Base-by-base conservation (phyloP, 2,797 vertebrate species). In the Coregonus ussuriensis region DNA sequence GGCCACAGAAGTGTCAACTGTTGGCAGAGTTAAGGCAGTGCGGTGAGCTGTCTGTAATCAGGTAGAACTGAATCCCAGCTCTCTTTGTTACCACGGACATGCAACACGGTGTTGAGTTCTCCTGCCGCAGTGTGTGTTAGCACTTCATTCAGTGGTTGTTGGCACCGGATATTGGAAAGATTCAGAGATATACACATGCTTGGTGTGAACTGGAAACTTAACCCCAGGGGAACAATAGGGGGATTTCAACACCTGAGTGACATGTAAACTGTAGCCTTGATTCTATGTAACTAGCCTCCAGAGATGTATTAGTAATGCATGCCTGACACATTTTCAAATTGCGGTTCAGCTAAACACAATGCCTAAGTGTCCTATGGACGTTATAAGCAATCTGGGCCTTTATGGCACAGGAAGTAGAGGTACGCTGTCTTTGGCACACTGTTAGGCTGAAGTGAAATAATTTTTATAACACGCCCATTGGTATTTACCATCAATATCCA, bases 121-220 rank as follows among this genome's bases (percentile, higher is more conserved):
- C 52, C 52, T 76, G 76, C 82, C 76, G 77, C 77, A 47, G 74
- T 75, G 56, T 47, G 16, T 21, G 54, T 51, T 68, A 63, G 7
- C 14, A 29, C 7, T 51, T 71, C 76, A 73, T 31, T 80, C 37
- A 52, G 52, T 25, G 41, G 7, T 74, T 29, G 78, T 74, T 83
- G 81, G 76, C 80, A 82, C 76, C 79, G 79, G 71, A 78, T 83
- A 79, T 83, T 75, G 77, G 83, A 88, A 83, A 85, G 18, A 80
- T 79, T 81, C 72, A 2, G 71, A 67, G 54, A 16, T 59, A 59
- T 7, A 59, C 54, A 56, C 53, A 59, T n/a, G n/a, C 54, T 59
- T 81, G 84, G 86, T 91, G 91, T 89, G 84, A 89, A 83, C 79
- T 76, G 81, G 80, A 91, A 92, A 89, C 82, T 14, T 84, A 86